A percentile compares a stretch with the other conserved stretches of the same genome.
Evolutionary conservation across 2,888 invertebrate species (phyloP).

Genomic region (Uloborus plumipes): DNA sequence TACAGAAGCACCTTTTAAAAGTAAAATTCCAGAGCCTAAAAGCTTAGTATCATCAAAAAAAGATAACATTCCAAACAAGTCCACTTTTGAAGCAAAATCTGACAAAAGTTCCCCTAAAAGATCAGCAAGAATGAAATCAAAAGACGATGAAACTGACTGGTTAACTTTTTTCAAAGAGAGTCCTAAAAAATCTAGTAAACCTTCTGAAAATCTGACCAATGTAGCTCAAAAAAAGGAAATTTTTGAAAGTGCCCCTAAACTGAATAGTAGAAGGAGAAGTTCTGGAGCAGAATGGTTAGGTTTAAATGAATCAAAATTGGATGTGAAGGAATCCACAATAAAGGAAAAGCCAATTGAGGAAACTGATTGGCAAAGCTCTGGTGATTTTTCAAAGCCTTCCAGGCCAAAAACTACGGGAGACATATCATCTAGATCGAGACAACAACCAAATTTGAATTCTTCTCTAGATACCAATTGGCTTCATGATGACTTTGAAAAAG

Average conservation of each 20-base stretch:
- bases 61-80: conserved; percentile 8
- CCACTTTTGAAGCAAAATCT: not conserved
- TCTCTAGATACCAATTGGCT: conserved; percentile 12
- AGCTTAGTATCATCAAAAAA: not conserved
- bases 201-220: not conserved
- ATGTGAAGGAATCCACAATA: not conserved
- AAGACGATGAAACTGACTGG: conserved; percentile 45
- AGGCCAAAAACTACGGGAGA: not conserved
- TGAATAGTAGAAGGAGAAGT: conserved; percentile 24
- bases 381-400: not conserved
- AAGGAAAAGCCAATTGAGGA: conserved; percentile 11
- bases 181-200: conserved; percentile 31
- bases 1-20: not conserved
- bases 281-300: conserved; percentile 59
- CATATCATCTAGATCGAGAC: not conserved
- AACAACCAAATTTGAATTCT: not conserved
- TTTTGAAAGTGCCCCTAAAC: not conserved
- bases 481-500: not conserved
- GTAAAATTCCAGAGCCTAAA: not conserved
- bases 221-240: not conserved
- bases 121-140: conserved; percentile 34
- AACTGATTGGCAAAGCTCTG: conserved; percentile 1
- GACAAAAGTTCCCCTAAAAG: conserved; percentile 12
- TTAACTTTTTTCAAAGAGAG: conserved; percentile 43
- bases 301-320: conserved; percentile 33